Percentiles rank a stretch among this genome's conserved stretches.
Conservation (phyloP, 92 coral and sea anemone genomes). For the Virgularia gustaviana region DNA sequence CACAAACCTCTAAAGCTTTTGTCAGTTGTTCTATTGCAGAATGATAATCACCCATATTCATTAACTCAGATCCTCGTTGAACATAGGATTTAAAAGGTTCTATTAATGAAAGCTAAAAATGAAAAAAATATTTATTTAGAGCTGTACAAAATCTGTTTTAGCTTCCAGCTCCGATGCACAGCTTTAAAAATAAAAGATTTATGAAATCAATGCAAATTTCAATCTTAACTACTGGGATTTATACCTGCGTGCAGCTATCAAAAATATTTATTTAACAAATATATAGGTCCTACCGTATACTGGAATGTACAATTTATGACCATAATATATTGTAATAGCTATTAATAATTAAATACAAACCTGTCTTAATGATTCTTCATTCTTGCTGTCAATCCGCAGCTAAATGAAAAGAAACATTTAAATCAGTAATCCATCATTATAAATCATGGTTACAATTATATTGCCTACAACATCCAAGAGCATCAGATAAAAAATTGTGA, state of each 20-base stretch:
- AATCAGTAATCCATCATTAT: not conserved
- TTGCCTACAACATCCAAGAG: too few relatives aligned
- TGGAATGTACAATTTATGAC: too few relatives aligned
- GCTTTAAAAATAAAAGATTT: not conserved
- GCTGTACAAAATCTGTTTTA: not conserved
- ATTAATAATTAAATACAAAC: too few relatives aligned
- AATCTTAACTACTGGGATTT: too few relatives aligned
- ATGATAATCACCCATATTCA: conserved; percentile 88
- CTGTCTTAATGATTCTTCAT: conserved; percentile 85
- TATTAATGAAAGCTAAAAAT: conserved; percentile 69
- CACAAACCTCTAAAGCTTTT: conserved; percentile 78
- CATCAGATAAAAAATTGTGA: not conserved
- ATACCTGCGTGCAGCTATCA: too few relatives aligned
- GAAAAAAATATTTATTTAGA: not conserved
- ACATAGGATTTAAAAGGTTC: conserved; percentile 74
- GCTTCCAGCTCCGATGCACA: not conserved
- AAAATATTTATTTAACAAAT: too few relatives aligned
- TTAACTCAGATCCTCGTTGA: conserved; percentile 57
- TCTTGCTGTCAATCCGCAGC: conserved; percentile 74
- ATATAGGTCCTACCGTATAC: too few relatives aligned
- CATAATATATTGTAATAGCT: too few relatives aligned
- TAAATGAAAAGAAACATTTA: conserved; percentile 13
- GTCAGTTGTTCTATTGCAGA: conserved; percentile 67
- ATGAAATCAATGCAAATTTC: too few relatives aligned
- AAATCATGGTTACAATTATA: not conserved